phyloP scores from a whole-genome alignment of 2,888 invertebrate species.

The Cephus pulcher region DNA sequence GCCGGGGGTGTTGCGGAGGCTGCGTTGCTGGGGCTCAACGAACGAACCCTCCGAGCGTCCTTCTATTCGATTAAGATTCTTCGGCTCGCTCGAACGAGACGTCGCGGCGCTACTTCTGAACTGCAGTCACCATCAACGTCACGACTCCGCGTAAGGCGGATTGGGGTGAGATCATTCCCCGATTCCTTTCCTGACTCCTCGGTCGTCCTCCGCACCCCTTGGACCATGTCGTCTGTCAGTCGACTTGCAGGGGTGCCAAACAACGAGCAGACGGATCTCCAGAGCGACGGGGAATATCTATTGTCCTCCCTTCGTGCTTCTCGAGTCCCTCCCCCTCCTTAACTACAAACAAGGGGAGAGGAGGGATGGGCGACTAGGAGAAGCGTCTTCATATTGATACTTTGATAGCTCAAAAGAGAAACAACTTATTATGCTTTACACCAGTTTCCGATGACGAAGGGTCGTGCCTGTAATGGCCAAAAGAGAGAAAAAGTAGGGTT shows the following conservation, averaged over 20 bases:
- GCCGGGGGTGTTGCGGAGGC: not conserved
- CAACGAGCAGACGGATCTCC: constrained; percentile 23
- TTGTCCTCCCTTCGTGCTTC: not conserved
- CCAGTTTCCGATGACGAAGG: too few species aligned
- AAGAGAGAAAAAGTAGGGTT: too few species aligned
- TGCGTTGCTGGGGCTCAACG: not conserved
- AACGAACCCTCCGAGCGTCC: constrained; percentile 11
- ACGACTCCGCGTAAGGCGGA: constrained; percentile 31
- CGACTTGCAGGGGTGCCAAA: constrained; percentile 35
- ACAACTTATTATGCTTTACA: too few species aligned
- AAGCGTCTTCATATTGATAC: too few species aligned
- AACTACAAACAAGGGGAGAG: too few species aligned
- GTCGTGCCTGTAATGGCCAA: too few species aligned
- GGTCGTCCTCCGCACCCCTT: constrained; percentile 37
- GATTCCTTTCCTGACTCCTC: constrained; percentile 9
- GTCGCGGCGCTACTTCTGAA: constrained; percentile 29
- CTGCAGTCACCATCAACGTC: constrained; percentile 32
- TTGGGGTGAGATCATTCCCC: constrained; percentile 33
- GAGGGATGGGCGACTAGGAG: too few species aligned
- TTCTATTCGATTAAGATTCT: constrained; percentile 48
- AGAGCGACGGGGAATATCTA: not conserved
- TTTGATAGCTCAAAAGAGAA: too few species aligned
- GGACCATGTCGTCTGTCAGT: constrained; percentile 48
- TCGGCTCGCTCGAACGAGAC: constrained; percentile 23
- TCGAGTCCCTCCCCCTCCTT: too few species aligned